Percentiles rank a stretch among this genome's conserved stretches.
These are phyloP conservation scores for Mormyrops attenuatus DNA, from an alignment of 2,797 vertebrate species.

Conservation along the genomic window DNA sequence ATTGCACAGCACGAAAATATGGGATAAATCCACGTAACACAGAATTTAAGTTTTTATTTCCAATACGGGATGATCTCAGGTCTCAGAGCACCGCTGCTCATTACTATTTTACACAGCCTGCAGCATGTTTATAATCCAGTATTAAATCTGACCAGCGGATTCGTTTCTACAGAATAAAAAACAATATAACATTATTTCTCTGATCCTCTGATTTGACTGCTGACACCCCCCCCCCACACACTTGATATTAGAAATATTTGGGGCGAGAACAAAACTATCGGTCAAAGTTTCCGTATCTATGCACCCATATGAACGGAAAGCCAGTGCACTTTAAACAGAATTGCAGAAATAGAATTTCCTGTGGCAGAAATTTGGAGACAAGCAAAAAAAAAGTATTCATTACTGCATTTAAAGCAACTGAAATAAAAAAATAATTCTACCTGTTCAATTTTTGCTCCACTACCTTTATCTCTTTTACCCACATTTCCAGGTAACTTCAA, in stretches of 20 bases:
- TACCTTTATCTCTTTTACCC: no score
- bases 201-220: neutral
- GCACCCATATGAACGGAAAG: neutral
- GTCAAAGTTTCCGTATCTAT: neutral
- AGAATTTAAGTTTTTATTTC: neutral
- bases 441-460: no score
- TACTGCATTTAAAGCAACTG: neutral
- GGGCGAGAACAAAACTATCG: no score
- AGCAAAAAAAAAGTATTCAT: neutral
- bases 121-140: neutral
- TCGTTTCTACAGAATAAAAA: neutral
- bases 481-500: no score
- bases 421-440: neutral
- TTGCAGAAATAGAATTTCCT: neutral
- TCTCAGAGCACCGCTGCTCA: neutral
- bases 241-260: neutral
- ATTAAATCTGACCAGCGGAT: neutral
- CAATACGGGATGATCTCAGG: neutral
- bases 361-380: neutral
- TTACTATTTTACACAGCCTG: neutral
- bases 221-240: neutral
- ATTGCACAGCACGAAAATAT: neutral
- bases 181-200: neutral
- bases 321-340: neutral
- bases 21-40: neutral